phyloP scores from a whole-genome alignment of 2,888 invertebrate species.

The Galeopsomyia nigrocyanea region DNA sequence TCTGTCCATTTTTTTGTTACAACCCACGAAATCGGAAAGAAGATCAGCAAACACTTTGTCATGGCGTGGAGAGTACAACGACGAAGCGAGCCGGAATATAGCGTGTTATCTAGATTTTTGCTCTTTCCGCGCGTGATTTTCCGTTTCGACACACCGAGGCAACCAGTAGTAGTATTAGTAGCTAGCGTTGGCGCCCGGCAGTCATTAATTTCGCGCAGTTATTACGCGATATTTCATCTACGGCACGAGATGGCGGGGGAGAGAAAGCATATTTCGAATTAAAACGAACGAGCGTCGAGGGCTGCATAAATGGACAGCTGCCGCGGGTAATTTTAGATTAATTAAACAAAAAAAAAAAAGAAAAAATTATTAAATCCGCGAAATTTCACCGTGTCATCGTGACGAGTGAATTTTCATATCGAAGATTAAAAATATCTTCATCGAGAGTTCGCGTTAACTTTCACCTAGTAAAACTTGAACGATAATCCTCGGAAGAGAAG shows the following conservation, averaged over 20 bases:
- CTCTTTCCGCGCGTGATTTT: constrained; percentile 11
- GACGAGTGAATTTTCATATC: too few species aligned
- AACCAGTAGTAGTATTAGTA: background rate
- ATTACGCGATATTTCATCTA: constrained; percentile 47
- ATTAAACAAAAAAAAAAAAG: constrained; percentile 9
- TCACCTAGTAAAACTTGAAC: too few species aligned
- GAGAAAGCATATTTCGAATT: constrained; percentile 28
- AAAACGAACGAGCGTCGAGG: constrained; percentile 12
- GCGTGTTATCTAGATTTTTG: background rate
- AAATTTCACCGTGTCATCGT: background rate
- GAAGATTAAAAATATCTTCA: too few species aligned
- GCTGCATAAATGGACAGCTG: constrained; percentile 11
- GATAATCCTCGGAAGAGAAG: too few species aligned
- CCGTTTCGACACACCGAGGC: background rate
- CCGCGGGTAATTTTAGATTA: constrained; percentile 18
- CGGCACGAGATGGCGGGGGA: background rate
- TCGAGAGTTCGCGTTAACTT: too few species aligned
- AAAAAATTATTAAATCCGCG: background rate
- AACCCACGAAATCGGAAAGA: too few species aligned
- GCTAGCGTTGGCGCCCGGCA: constrained; percentile 27
- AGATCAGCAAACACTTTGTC: too few species aligned
- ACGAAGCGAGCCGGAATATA: too few species aligned
- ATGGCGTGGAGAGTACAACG: too few species aligned
- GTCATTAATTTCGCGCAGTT: constrained; percentile 61
- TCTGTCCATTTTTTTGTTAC: too few species aligned